phyloP scores from a whole-genome alignment of 2,113 vertebrate genomes.

The Paramisgurnus dabryanus region DNA sequence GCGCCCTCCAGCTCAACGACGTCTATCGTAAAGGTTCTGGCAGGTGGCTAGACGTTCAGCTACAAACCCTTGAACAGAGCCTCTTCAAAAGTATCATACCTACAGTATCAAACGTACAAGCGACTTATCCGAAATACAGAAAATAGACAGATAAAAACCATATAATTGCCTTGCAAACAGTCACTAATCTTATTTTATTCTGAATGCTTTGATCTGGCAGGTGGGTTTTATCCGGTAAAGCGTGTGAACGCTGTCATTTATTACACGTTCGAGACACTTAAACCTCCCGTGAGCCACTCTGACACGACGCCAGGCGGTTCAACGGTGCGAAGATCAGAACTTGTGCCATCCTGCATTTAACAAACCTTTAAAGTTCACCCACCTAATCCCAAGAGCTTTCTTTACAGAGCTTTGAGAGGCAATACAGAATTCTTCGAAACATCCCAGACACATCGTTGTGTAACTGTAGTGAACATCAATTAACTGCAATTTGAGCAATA shows the following conservation, averaged over 20 bases:
- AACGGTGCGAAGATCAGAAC: not conserved
- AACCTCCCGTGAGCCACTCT: slow-evolving; percentile 18
- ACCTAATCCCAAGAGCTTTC: not conserved
- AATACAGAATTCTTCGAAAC: not conserved
- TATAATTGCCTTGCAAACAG: slow-evolving; percentile 3
- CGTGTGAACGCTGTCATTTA: not conserved
- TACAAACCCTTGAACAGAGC: not conserved
- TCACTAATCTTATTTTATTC: not conserved
- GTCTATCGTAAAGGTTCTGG: slow-evolving; percentile 2
- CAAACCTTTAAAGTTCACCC: not conserved
- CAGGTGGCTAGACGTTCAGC: not conserved
- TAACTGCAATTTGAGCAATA: slow-evolving; percentile 13
- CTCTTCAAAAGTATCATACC: not conserved
- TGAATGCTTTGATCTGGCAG: not conserved
- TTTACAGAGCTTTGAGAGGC: not conserved
- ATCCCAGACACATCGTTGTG: slow-evolving; percentile 19
- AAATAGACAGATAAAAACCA: not conserved
- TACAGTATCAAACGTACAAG: not conserved
- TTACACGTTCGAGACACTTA: slow-evolving; percentile 5
- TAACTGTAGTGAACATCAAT: slow-evolving; percentile 31
- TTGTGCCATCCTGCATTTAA: not conserved
- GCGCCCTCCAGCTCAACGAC: not conserved
- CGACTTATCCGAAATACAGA: slow-evolving; percentile 1
- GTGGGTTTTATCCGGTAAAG: not conserved
- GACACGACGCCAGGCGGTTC: not conserved